Base-by-base conservation (phyloP, 2,113 vertebrate genomes). In the Heloderma charlesbogerti region DNA sequence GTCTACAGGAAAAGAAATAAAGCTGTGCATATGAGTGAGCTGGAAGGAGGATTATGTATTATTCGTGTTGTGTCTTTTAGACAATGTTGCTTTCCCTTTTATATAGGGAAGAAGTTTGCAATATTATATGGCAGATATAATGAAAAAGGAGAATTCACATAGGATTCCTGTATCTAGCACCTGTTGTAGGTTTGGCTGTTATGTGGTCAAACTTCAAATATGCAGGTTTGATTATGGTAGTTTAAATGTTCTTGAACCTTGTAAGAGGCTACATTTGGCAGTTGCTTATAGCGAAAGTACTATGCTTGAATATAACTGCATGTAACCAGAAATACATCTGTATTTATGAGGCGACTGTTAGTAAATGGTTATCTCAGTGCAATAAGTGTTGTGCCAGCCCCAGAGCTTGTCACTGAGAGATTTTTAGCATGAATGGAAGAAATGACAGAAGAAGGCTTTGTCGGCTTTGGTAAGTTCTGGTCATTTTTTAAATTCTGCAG, bases 391-490 rank as follows among this genome's bases (percentile, higher is more conserved):
- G 74, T 82, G 8, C 4, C 63, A 63, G 43, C 6, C 37, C 77
- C 40, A 93, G 85, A 90, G 89, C 69, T 89, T 82, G 40, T 74
- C 91, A 8, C 43, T 40, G 95, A 86, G 92, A 78, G 90, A 80
- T 92, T 91, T 94, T 92, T 91, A 94, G 37, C 18, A 0, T 95
- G 93, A 94, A 74, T 45, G 78, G 88, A 89, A 91, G 89, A 86
- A 91, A 92, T 94, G 92, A 94, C 81, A 0, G 93, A 95, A 85
- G 92, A 94, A 89, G 72, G 37, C 80, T 77, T 74, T 72, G 71
- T 89, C 93, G 89, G 87, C 94, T 89, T 88, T 12, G 95, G 96
- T 97, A 93, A 96, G 95, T 96, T 71, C 90, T 85, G 0, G 0
- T 91, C 92, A 31, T 34, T 90, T 92, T 84, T 75, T 67, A 54